Base-by-base conservation (phyloP, 1,140 invertebrate species). In the Caenorhabditis inopinata region DNA sequence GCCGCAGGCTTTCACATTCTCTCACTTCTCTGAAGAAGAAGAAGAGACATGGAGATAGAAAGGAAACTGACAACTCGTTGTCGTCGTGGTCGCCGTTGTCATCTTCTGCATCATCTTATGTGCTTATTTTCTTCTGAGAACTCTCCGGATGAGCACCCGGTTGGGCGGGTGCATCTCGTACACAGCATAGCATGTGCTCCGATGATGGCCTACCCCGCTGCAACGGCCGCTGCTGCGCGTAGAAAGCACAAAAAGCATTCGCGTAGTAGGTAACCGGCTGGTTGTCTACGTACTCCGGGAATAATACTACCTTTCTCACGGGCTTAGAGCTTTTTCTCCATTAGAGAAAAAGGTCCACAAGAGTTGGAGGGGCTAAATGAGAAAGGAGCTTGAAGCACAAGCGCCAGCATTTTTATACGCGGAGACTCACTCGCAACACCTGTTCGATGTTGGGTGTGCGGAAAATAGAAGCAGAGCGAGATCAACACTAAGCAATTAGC, bases 181-280 rank as follows among this genome's bases (percentile, higher is more conserved):
- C 58, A 68, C 58, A 68, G 38, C 58, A 68, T 5, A 42, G 25
- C 32, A 18, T 38, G 58, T 68, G 58, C 58, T 38, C 27, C 51
- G 18, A 6, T 11, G 58, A n/a, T n/a, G 53, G 53, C 27, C 53
- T 32, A n/a, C n/a, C n/a, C n/a, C n/a, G n/a, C n/a, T n/a, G n/a
- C 51, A 21, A 48, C 47, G 47, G 27, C 32, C 32, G n/a, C 32
- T 11, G 58, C 58, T 32, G 58, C 58, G 58, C 58, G 58, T 18
- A 68, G 58, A 68, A 68, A 68, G 58, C 58, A 68, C 58, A 68
- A 68, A 68, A 68, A 68, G 58, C 58, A 68, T 68, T 68, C 58
- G 58, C 58, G 58, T 68, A 68, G 58, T 68, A 68, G 58, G 58
- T 68, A 68, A 32, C 16, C 51, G 6, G 7, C 32, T 68, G 58